A percentile compares a stretch with the other conserved stretches of the same genome.
These are phyloP conservation scores for Onthophagus sagittarius DNA, from an alignment of 2,888 invertebrate genomes.

Conservation along the genomic window DNA sequence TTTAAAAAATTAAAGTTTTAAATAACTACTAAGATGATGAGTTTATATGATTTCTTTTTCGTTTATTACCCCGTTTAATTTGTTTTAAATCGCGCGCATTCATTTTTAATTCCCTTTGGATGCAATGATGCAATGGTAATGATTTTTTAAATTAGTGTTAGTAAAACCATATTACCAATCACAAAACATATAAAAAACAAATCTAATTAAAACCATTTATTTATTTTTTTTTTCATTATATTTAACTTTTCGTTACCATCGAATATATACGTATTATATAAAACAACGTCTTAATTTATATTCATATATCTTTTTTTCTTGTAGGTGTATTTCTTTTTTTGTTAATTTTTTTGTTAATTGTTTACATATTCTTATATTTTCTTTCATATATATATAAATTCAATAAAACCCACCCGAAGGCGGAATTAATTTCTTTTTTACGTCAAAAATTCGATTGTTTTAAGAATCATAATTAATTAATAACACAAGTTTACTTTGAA, in stretches of 20 bases:
- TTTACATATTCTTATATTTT: background rate
- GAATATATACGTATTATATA: constrained; percentile 12
- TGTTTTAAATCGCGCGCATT: background rate
- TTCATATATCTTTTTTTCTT: constrained; percentile 25
- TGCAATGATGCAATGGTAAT: background rate
- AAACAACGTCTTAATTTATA: constrained; percentile 24
- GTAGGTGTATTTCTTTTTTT: background rate
- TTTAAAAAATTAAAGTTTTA: background rate
- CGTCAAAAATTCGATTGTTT: background rate
- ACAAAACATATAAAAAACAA: background rate
- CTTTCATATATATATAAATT: constrained; percentile 6
- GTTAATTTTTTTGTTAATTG: background rate
- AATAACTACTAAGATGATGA: background rate
- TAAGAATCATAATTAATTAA: no score
- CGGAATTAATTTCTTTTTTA: background rate
- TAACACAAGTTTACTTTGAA: no score
- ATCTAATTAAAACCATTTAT: constrained; percentile 14
- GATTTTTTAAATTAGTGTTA: background rate
- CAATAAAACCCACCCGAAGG: background rate
- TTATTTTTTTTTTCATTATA: constrained; percentile 15
- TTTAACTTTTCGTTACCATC: constrained; percentile 3
- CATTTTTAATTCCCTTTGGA: background rate
- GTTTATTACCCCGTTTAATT: background rate
- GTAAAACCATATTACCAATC: background rate
- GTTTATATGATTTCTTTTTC: background rate